Base-by-base conservation (phyloP, 1,140 invertebrate species). In the Archegozetes longisetosus region DNA sequence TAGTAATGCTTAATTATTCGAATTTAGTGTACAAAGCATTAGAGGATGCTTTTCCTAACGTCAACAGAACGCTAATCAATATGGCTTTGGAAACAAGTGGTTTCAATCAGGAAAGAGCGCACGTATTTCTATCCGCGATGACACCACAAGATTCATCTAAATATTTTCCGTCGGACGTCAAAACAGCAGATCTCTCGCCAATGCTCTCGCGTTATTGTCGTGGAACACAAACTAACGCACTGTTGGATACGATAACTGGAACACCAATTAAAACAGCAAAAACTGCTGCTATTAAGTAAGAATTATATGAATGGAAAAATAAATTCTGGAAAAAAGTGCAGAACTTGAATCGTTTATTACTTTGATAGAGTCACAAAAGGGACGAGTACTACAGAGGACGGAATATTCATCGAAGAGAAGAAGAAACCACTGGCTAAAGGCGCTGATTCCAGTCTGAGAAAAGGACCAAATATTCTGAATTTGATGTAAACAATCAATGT, bases 31-130 rank as follows among this genome's bases (percentile, higher is more conserved):
- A 85, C 74, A 67, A 71, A 24, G 75, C 79, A 67, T 72, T 89
- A n/a, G 80, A 82, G 71, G 75, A 79, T 56, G 82, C 84, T 67
- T 87, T 86, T 70, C 79, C 78, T 54, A 77, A 79, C 49, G 79
- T 88, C 29, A 80, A 84, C 6, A 85, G 88, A 65, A 79, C 83
- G 64, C 80, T 91, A 3, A 81, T 90, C 26, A 74, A 80, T 4
- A 81, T 90, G 67, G 88, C 88, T n/a, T 73, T 90, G 65, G 87
- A 91, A 67, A 87, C 85, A 69, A 85, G 86, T 1, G 81, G 84
- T 68, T 90, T 82, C 71, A 83, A 88, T 62, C 84, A 88, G 70
- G 80, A 84, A 65, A 75, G 81, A 61, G 85, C 86, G 28, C 61
- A 59, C 25, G 60, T 62, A 20, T 67, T 68, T 47, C 53, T 68